phyloP scores from a whole-genome alignment of 2,797 vertebrate genomes.

The Sphenodon punctatus region DNA sequence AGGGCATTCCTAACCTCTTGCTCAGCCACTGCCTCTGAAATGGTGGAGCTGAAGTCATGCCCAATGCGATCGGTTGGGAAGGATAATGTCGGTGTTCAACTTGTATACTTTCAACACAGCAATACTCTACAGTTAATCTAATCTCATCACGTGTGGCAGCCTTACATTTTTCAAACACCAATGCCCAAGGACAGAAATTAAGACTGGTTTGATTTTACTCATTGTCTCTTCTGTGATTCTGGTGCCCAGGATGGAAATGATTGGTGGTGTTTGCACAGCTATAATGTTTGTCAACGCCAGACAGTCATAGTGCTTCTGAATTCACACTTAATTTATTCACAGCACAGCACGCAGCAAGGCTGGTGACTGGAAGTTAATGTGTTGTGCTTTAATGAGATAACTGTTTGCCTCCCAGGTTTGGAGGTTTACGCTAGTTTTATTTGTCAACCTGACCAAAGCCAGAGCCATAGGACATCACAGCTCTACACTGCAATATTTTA shows the following conservation, averaged over 20 bases:
- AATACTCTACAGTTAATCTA: too few relatives aligned
- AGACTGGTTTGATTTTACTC: background rate
- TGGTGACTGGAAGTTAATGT: constrained; percentile 71
- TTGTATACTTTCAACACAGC: too few relatives aligned
- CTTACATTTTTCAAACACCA: too few relatives aligned
- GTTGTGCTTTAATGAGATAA: constrained; percentile 72
- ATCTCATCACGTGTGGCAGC: too few relatives aligned
- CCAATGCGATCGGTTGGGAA: too few relatives aligned
- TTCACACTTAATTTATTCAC: constrained; percentile 71
- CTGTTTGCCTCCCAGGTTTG: constrained; percentile 59
- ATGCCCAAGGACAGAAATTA: constrained; percentile 7
- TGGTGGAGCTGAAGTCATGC: too few relatives aligned
- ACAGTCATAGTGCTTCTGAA: constrained; percentile 59
- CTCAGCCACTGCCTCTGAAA: too few relatives aligned
- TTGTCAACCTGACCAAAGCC: constrained; percentile 59
- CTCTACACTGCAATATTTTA: constrained; percentile 46
- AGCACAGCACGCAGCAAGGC: constrained; percentile 49
- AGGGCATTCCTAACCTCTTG: too few relatives aligned
- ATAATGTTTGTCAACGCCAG: constrained; percentile 47
- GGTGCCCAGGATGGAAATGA: constrained; percentile 7
- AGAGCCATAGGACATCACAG: constrained; percentile 33
- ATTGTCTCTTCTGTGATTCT: background rate
- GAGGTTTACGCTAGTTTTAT: constrained; percentile 60
- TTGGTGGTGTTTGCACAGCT: constrained; percentile 37
- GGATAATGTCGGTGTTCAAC: too few relatives aligned